Evolutionary conservation across 2,113 vertebrate species (phyloP).

Genomic region (Notarius lentiginosus): DNA sequence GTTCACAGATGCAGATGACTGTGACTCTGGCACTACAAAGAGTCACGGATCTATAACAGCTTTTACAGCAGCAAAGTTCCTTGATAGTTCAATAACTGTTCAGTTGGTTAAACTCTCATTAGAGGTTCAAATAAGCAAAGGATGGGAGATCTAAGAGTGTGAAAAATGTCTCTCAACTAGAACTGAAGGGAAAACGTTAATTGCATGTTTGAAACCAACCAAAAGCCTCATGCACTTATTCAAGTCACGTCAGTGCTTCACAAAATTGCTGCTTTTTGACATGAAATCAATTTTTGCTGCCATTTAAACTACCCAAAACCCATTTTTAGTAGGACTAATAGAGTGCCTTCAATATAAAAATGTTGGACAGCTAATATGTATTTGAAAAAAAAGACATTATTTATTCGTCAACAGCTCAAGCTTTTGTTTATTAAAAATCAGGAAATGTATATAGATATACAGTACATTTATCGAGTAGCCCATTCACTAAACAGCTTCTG

Average conservation of each 20-base stretch:
- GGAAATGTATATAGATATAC: neutral
- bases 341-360: conserved; percentile 29
- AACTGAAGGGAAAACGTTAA: conserved; percentile 33
- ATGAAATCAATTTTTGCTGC: conserved; percentile 44
- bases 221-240: conserved; percentile 34
- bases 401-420: neutral
- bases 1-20: neutral
- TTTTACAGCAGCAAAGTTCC: conserved; percentile 29
- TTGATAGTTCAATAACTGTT: conserved; percentile 32
- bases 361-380: conserved; percentile 30
- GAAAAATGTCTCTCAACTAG: conserved; percentile 40
- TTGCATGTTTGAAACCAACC: conserved; percentile 33
- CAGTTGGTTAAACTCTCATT: conserved; percentile 49
- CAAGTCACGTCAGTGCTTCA: conserved; percentile 33
- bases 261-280: conserved; percentile 35
- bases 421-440: neutral
- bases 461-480: neutral
- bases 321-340: conserved; percentile 32
- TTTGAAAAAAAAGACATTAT: conserved; percentile 10
- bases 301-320: conserved; percentile 44
- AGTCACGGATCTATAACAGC: neutral
- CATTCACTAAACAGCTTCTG: neutral
- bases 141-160: conserved; percentile 36
- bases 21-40: neutral
- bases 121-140: conserved; percentile 45